Conservation (phyloP, 2,113 vertebrate genomes). For the Chitala chitala region DNA sequence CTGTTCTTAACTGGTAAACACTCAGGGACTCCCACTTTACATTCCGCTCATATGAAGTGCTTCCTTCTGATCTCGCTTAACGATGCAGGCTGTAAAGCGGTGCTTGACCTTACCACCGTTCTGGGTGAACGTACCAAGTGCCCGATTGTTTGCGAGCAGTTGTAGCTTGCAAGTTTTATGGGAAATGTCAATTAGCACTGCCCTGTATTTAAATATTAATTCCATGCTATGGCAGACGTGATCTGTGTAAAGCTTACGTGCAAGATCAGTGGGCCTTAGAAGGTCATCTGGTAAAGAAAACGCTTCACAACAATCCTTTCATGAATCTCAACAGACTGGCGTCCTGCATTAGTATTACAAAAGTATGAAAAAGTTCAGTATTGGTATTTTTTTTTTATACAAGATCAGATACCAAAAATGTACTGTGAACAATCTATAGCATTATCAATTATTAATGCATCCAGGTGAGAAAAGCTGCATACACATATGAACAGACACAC, state of each 20-base stretch:
- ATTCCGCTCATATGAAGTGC: neutral
- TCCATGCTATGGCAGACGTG: neutral
- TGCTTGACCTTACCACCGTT: neutral
- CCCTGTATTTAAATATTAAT: neutral
- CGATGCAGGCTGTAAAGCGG: neutral
- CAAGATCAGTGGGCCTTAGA: slow-evolving; percentile 4
- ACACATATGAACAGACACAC: neutral
- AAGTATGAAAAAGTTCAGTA: too few relatives aligned
- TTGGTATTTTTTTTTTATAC: neutral
- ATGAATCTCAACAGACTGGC: too few relatives aligned
- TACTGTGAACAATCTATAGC: neutral
- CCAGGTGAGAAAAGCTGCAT: too few relatives aligned
- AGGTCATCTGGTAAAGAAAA: neutral
- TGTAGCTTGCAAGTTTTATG: neutral
- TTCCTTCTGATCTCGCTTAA: neutral
- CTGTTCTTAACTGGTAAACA: neutral
- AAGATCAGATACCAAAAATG: neutral
- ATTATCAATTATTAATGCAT: too few relatives aligned
- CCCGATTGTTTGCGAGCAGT: neutral
- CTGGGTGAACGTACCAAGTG: too few relatives aligned
- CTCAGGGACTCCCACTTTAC: neutral
- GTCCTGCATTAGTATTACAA: too few relatives aligned
- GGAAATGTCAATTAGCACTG: neutral
- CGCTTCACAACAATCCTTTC: neutral
- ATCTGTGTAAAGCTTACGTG: neutral